Conservation (phyloP, 2,888 invertebrate genomes). For the Phrixothrix hirtus region DNA sequence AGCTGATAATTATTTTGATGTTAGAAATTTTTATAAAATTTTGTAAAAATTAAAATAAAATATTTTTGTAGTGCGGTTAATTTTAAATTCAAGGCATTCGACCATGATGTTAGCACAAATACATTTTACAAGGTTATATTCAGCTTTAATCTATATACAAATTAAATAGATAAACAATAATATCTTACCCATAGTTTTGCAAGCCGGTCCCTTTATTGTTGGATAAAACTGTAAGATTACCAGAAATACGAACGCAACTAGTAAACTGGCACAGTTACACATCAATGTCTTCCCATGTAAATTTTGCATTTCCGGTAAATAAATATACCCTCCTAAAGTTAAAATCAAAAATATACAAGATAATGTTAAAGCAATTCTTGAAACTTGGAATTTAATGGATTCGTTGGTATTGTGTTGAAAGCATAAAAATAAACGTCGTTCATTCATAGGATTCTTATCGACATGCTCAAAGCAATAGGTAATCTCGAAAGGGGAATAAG, state of each 20-base stretch:
- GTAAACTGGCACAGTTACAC: constrained; percentile 68
- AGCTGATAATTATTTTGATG: too few species aligned
- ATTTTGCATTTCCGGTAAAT: constrained; percentile 69
- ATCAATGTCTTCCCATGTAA: constrained; percentile 75
- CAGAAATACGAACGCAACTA: constrained; percentile 67
- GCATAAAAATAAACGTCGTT: constrained; percentile 16
- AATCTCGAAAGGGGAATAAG: constrained; percentile 6
- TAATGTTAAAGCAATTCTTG: constrained; percentile 55
- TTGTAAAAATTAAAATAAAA: too few species aligned
- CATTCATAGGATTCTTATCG: constrained; percentile 1
- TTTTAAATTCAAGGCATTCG: too few species aligned
- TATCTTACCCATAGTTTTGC: constrained; percentile 17
- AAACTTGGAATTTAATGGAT: constrained; percentile 13
- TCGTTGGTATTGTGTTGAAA: constrained; percentile 11
- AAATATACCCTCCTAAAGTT: constrained; percentile 69
- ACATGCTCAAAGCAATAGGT: constrained; percentile 22
- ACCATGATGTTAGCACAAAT: too few species aligned
- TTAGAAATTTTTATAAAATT: too few species aligned
- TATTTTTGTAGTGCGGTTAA: too few species aligned
- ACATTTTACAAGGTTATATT: too few species aligned
- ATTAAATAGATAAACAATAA: too few species aligned
- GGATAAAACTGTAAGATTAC: constrained; percentile 20
- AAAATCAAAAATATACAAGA: constrained; percentile 69
- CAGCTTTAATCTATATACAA: too few species aligned
- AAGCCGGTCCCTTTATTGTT: neutral